A percentile compares a stretch with the other conserved stretches of the same genome.
Evolutionary conservation across 2,888 invertebrate species (phyloP).

Genomic region (Brachypalpus laphriformis): DNA sequence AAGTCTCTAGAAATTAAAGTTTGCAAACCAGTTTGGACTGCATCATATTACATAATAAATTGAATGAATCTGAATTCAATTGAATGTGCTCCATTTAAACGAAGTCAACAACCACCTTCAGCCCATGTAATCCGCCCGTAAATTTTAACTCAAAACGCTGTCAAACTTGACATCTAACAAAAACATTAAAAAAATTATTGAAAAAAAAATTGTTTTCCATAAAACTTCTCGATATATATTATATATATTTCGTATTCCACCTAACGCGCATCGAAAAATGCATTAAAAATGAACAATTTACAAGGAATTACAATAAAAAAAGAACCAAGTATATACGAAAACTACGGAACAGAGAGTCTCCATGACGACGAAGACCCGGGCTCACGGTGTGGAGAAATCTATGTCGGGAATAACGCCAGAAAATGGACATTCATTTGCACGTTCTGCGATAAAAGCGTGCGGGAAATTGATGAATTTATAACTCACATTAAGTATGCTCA

Average conservation of each 20-base stretch:
- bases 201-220: conserved; percentile 34
- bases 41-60: neutral
- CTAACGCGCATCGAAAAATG: conserved; percentile 9
- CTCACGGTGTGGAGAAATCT: conserved; percentile 77
- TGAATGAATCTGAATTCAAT: neutral
- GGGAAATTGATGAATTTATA: conserved; percentile 77
- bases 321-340: conserved; percentile 35
- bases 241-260: conserved; percentile 5
- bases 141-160: conserved; percentile 19
- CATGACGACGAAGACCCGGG: conserved; percentile 61
- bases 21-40: too few relatives aligned
- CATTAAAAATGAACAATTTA: conserved; percentile 43
- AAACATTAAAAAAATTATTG: conserved; percentile 55
- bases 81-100: neutral
- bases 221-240: conserved; percentile 20
- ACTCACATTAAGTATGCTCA: conserved; percentile 76
- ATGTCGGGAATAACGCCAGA: conserved; percentile 76
- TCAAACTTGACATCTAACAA: conserved; percentile 62
- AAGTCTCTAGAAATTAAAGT: too few relatives aligned
- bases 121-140: conserved; percentile 22
- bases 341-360: conserved; percentile 11
- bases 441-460: conserved; percentile 77
- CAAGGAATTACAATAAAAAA: conserved; percentile 52
- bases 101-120: neutral
- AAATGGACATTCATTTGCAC: conserved; percentile 78